A percentile compares a stretch with the other conserved stretches of the same genome.
Evolutionary conservation across 2,113 vertebrate species (phyloP).

Genomic region (Centrocercus urophasianus): DNA sequence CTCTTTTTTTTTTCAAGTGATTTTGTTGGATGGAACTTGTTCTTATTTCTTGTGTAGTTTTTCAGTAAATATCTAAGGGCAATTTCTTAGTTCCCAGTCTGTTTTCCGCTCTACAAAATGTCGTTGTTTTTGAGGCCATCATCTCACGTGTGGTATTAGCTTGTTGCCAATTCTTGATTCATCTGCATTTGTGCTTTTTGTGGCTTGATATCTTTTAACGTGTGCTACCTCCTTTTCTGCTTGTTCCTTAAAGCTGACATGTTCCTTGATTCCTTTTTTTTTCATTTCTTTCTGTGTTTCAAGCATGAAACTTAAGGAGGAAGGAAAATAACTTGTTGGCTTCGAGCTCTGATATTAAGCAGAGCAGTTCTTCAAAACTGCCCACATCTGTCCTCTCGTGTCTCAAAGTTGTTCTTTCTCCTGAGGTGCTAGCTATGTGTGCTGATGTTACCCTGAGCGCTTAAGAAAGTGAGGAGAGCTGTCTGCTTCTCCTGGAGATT

Average conservation of each 20-base stretch:
- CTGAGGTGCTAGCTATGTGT: background rate
- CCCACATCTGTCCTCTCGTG: background rate
- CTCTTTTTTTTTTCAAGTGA: background rate
- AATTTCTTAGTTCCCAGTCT: background rate
- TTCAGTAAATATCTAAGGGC: background rate
- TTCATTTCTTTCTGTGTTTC: slow-evolving; percentile 30
- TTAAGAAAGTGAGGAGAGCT: background rate
- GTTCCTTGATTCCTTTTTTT: slow-evolving; percentile 1
- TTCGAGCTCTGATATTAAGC: background rate
- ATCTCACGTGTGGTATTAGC: background rate
- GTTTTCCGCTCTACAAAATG: background rate
- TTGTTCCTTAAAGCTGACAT: background rate
- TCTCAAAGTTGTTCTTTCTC: background rate
- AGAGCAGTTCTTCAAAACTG: background rate
- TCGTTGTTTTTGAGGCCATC: background rate
- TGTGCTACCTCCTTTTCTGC: background rate
- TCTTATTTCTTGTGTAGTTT: background rate
- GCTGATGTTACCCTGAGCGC: background rate
- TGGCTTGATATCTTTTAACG: background rate
- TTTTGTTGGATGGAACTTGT: background rate
- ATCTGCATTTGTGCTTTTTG: background rate
- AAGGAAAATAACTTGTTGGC: slow-evolving; percentile 15
- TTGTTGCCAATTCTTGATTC: background rate
- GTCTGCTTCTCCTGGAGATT: background rate
- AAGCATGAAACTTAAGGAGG: background rate